A percentile compares a stretch with the other conserved stretches of the same genome.
Conservation (phyloP, 2,888 invertebrate species). For the Torymus aiolomorphi region DNA sequence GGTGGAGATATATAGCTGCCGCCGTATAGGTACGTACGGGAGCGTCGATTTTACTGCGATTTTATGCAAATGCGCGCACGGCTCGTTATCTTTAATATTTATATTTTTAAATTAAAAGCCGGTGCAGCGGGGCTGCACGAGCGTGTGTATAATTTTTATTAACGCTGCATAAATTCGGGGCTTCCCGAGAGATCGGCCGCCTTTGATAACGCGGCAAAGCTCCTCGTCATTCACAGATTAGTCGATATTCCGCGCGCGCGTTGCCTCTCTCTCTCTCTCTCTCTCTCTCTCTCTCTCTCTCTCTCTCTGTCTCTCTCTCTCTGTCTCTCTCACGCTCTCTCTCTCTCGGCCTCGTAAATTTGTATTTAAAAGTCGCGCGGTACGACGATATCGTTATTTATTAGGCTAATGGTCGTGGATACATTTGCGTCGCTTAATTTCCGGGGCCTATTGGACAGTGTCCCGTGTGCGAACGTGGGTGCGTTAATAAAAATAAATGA, state of each 20-base stretch:
- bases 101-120: constrained; percentile 46
- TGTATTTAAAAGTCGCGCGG: constrained; percentile 36
- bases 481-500: constrained; percentile 11
- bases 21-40: too few species aligned
- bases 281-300: too few species aligned
- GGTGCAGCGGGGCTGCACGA: not conserved
- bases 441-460: not conserved
- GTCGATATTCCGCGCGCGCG: constrained; percentile 15
- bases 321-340: too few species aligned
- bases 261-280: too few species aligned
- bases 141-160: constrained; percentile 43
- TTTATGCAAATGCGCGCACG: constrained; percentile 48
- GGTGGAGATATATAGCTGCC: not conserved
- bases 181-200: constrained; percentile 28
- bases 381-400: constrained; percentile 33
- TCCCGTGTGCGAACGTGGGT: too few species aligned
- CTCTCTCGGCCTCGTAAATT: constrained; percentile 36
- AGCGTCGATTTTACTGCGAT: constrained; percentile 38
- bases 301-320: too few species aligned
- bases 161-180: constrained; percentile 48
- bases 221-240: constrained; percentile 51
- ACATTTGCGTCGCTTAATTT: constrained; percentile 12
- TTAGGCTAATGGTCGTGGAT: constrained; percentile 43
- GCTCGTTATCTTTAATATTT: constrained; percentile 45
- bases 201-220: constrained; percentile 44